A percentile compares a stretch with the other conserved stretches of the same genome.
phyloP scores from a whole-genome alignment of 2,888 invertebrate species.

The Fragum fragum region DNA sequence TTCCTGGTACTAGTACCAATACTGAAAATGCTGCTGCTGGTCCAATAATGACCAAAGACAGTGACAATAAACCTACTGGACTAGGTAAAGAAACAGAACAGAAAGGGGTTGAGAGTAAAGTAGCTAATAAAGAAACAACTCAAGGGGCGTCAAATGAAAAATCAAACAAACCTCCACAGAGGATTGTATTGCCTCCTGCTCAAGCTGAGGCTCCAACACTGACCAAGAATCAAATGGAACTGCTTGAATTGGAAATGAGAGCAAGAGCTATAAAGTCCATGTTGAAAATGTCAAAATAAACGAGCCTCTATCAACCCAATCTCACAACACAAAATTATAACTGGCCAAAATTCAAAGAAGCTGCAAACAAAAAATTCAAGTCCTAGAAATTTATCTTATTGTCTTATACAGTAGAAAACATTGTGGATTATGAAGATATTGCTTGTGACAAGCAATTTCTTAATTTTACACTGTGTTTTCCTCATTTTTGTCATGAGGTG shows the following conservation, averaged over 20 bases:
- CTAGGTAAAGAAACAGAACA: not conserved
- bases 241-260: slow-evolving; percentile 89
- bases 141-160: not conserved
- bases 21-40: not conserved
- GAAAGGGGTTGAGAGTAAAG: not conserved
- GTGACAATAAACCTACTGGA: not conserved
- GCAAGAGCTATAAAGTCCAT: slow-evolving; percentile 89
- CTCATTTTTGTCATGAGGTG: too few relatives aligned
- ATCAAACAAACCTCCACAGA: slow-evolving; percentile 1
- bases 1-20: not conserved
- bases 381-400: too few relatives aligned
- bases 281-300: slow-evolving; percentile 68
- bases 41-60: not conserved
- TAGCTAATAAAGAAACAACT: not conserved
- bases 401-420: too few relatives aligned
- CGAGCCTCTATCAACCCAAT: not conserved
- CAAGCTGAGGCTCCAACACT: slow-evolving; percentile 65
- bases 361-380: too few relatives aligned
- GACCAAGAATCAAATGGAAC: slow-evolving; percentile 87
- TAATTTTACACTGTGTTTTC: too few relatives aligned
- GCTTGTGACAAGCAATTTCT: too few relatives aligned
- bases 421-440: too few relatives aligned
- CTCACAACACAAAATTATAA: too few relatives aligned
- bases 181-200: slow-evolving; percentile 48
- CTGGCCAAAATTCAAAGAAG: too few relatives aligned